Conservation (phyloP, 2,888 invertebrate genomes). For the Bugulina stolonifera region DNA sequence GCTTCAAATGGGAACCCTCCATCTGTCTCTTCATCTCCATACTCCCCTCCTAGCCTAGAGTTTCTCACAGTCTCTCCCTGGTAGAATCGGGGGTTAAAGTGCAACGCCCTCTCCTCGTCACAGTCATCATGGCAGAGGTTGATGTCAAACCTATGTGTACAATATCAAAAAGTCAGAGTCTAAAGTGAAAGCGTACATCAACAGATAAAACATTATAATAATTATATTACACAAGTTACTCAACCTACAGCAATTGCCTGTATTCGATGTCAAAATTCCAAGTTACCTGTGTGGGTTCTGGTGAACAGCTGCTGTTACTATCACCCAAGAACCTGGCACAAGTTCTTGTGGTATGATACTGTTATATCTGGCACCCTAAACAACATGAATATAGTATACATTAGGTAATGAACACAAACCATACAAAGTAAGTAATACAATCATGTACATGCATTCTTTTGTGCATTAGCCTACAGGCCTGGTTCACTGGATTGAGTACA, state of each 20-base stretch:
- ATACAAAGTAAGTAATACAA: not conserved
- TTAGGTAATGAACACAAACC: not conserved
- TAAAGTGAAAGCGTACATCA: no score
- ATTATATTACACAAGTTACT: no score
- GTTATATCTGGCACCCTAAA: conserved; percentile 34
- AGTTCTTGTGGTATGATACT: conserved; percentile 34
- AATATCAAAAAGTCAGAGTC: no score
- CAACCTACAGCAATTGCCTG: no score
- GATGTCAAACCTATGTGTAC: conserved; percentile 37
- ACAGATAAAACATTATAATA: no score
- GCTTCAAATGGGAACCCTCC: conserved; percentile 30
- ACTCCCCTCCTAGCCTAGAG: conserved; percentile 62
- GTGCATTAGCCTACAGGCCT: no score
- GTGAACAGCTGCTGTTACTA: conserved; percentile 34
- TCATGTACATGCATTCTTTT: no score
- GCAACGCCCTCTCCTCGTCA: conserved; percentile 64
- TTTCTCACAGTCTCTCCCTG: conserved; percentile 74
- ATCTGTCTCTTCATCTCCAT: conserved; percentile 68
- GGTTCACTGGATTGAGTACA: no score
- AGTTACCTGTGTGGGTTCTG: conserved; percentile 33
- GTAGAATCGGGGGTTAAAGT: conserved; percentile 74
- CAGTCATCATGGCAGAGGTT: conserved; percentile 35
- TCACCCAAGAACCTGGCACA: conserved; percentile 34
- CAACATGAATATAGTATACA: conserved; percentile 16
- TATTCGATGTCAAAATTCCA: no score